phyloP scores from a whole-genome alignment of 1,140 invertebrate genomes.

The Drosophila oshimai region DNA sequence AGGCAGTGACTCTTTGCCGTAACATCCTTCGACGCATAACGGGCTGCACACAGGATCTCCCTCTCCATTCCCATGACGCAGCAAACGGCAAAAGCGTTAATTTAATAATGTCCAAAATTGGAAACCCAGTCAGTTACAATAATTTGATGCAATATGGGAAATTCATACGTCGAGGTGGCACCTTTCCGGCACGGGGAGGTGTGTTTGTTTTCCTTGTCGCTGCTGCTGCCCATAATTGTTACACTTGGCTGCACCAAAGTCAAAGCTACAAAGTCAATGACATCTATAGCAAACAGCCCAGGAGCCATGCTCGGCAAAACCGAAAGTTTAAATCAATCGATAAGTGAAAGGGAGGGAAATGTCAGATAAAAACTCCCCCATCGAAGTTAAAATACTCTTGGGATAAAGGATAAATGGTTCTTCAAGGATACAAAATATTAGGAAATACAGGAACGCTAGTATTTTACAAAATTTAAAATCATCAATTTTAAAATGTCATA shows the following conservation, averaged over 20 bases:
- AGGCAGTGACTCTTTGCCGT: constrained; percentile 12
- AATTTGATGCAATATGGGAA: constrained; percentile 63
- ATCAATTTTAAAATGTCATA: background rate
- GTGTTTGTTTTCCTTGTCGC: constrained; percentile 37
- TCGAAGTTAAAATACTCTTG: background rate
- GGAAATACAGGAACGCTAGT: background rate
- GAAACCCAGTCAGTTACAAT: constrained; percentile 26
- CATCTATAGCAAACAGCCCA: constrained; percentile 51
- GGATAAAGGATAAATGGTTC: background rate
- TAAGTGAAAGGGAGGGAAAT: constrained; percentile 31
- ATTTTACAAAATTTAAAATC: background rate
- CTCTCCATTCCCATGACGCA: constrained; percentile 45
- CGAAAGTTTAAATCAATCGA: constrained; percentile 62
- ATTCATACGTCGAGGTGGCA: constrained; percentile 6
- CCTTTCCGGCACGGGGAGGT: constrained; percentile 27
- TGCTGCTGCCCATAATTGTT: constrained; percentile 51
- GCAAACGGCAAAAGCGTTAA: constrained; percentile 66
- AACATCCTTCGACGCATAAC: constrained; percentile 80
- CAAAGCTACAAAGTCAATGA: constrained; percentile 76
- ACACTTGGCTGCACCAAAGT: constrained; percentile 71
- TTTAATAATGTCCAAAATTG: constrained; percentile 71
- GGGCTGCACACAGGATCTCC: constrained; percentile 36
- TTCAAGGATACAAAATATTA: too few relatives aligned
- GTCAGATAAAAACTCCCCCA: background rate
- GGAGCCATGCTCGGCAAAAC: constrained; percentile 16